Evolutionary conservation across 2,113 vertebrate species (phyloP), one percentile per base, ranked within the genome.

Genomic region (Hydropotes inermis): DNA sequence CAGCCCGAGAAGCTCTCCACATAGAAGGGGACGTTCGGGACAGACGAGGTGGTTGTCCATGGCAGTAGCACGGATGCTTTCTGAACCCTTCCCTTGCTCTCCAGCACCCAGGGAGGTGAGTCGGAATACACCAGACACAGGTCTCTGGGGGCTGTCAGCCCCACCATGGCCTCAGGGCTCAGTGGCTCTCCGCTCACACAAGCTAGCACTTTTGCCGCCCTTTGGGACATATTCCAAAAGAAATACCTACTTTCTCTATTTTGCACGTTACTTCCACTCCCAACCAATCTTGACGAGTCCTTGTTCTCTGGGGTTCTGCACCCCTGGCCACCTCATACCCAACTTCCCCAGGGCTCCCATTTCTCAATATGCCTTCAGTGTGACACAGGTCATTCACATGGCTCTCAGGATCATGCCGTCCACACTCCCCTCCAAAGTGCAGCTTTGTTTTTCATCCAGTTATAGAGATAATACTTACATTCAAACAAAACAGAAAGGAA

Each of bases 401-500:
- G 78, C 33, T 50, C 78, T 89, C 67, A 36, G 23, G 67, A 43
- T 17, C 33, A 54, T 39, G 15, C 30, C 70, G 39, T 82, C 84
- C 87, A 76, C 70, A 60, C 30, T 58, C 86, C 57, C 30, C 57
- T 30, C 70, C 52, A 45, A 58, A 92, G 93, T 27, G 11, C 17
- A 81, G 82, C 82, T 94, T 88, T 82, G 70, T 43, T 79, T 91
- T 84, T 81, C 76, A 64, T 36, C 33, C 5, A 3, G 86, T 94
- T 82, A 45, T n/a, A 89, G 89, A 78, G n/a, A 52, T 61, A 45
- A 60, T 28, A 36, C 27, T 17, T 50, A 16, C 14, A 45, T 81
- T 96, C 89, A 90, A 87, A 90, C 21, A 61, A 78, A 23, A 95
- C 70, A 87, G 5, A 21, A 88, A 79, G 67, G 13, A 67, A 7